Conservation (phyloP, 2,888 invertebrate genomes). For the Apamea anceps region DNA sequence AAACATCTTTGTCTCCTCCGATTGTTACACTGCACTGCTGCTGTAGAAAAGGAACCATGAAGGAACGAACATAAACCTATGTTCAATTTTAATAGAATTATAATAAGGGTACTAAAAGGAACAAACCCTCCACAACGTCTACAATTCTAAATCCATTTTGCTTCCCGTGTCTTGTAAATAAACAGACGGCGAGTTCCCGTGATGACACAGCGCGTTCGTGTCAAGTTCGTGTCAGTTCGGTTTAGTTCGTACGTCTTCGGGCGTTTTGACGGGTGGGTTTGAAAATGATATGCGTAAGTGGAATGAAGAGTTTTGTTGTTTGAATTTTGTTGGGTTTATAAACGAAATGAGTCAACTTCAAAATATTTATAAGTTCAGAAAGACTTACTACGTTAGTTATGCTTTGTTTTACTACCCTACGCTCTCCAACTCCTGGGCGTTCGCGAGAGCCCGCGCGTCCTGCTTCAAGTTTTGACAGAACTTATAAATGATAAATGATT, state of each 20-base stretch:
- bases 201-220: constrained; percentile 66
- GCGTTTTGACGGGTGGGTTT: constrained; percentile 32
- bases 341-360: neutral
- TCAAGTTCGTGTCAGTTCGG: constrained; percentile 66
- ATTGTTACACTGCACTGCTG: neutral
- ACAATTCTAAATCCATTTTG: constrained; percentile 74
- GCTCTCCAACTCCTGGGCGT: neutral
- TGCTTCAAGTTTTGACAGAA: neutral
- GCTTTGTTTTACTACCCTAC: neutral
- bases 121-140: constrained; percentile 51
- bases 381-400: neutral
- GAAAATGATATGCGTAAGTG: constrained; percentile 45
- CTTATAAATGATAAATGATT: too few relatives aligned
- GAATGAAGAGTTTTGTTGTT: constrained; percentile 4
- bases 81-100: neutral
- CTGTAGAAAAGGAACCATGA: neutral
- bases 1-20: neutral
- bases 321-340: neutral
- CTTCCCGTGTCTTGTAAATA: constrained; percentile 70
- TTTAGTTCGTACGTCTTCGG: constrained; percentile 59
- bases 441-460: neutral
- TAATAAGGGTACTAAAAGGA: constrained; percentile 38
- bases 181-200: constrained; percentile 64
- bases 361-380: neutral
- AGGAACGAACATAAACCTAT: neutral